Conservation (phyloP, 2,797 vertebrate species). For the Urophycis tenuis region DNA sequence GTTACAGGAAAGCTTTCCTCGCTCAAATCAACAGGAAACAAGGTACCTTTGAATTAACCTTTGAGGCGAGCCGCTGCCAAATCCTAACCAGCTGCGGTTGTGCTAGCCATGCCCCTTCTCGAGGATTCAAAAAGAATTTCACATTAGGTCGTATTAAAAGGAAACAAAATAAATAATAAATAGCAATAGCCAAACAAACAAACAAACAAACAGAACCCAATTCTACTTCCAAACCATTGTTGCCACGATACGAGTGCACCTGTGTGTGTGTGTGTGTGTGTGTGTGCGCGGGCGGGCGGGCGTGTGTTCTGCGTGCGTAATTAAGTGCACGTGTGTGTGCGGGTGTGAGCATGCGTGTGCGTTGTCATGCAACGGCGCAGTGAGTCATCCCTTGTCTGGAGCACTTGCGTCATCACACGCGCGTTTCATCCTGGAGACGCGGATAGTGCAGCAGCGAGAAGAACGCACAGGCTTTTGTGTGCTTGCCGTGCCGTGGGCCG, state of each 20-base stretch:
- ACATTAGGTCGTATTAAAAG: neutral
- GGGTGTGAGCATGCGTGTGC: conserved; percentile 18
- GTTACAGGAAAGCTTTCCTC: too few relatives aligned
- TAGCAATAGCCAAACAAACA: neutral
- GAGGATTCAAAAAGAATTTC: neutral
- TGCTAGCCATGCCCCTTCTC: too few relatives aligned
- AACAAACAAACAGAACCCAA: neutral
- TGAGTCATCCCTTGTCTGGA: conserved; percentile 61
- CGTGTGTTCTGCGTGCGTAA: neutral
- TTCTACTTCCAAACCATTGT: neutral
- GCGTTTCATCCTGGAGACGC: neutral
- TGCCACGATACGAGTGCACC: conserved; percentile 5
- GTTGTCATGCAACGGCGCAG: conserved; percentile 34
- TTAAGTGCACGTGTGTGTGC: neutral
- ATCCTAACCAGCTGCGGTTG: neutral
- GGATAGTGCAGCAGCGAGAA: neutral
- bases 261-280: conserved; percentile 5
- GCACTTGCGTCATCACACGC: conserved; percentile 59
- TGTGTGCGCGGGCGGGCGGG: neutral
- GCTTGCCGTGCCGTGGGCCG: conserved; percentile 34
- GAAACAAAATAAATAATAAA: neutral
- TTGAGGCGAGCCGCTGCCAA: too few relatives aligned
- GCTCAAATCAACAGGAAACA: neutral
- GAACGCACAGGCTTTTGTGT: conserved; percentile 7
- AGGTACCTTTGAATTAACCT: neutral